These are phyloP conservation scores for Potamilus streckersoni DNA, from an alignment of 1,140 invertebrate species.

Conservation along the genomic window DNA sequence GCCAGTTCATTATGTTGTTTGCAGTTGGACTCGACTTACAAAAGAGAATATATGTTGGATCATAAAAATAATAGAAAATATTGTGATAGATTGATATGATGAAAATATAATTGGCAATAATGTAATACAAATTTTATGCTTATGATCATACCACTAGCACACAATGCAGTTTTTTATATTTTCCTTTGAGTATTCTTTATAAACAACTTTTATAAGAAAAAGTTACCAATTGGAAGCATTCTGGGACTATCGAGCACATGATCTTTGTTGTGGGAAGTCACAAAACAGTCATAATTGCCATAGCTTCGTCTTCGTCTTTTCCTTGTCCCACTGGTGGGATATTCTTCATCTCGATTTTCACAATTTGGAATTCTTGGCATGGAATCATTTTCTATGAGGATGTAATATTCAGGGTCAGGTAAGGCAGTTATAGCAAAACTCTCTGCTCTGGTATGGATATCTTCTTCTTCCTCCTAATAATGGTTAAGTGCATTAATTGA, in stretches of 20 bases:
- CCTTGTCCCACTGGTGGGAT: conserved; percentile 6
- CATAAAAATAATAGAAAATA: too few species aligned
- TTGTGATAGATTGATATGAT: too few species aligned
- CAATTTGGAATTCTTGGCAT: not conserved
- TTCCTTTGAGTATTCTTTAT: too few species aligned
- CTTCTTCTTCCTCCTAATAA: conserved; percentile 49
- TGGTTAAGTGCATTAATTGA: too few species aligned
- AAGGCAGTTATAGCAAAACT: conserved; percentile 39
- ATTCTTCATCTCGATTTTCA: not conserved
- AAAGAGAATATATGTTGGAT: too few species aligned
- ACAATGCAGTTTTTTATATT: too few species aligned
- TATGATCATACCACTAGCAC: too few species aligned
- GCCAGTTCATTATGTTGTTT: too few species aligned
- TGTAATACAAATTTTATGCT: too few species aligned
- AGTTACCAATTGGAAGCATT: conserved; percentile 44
- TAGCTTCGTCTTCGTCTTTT: conserved; percentile 47
- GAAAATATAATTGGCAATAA: too few species aligned
- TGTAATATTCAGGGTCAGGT: conserved; percentile 44
- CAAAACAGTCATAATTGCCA: conserved; percentile 40
- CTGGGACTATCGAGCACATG: conserved; percentile 43
- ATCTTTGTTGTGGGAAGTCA: conserved; percentile 34
- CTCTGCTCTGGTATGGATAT: conserved; percentile 53
- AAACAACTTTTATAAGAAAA: not conserved
- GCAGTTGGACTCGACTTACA: too few species aligned
- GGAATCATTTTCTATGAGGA: conserved; percentile 29